phyloP scores from a whole-genome alignment of 2,797 vertebrate species.

The Neosilurus hyrtlii region DNA sequence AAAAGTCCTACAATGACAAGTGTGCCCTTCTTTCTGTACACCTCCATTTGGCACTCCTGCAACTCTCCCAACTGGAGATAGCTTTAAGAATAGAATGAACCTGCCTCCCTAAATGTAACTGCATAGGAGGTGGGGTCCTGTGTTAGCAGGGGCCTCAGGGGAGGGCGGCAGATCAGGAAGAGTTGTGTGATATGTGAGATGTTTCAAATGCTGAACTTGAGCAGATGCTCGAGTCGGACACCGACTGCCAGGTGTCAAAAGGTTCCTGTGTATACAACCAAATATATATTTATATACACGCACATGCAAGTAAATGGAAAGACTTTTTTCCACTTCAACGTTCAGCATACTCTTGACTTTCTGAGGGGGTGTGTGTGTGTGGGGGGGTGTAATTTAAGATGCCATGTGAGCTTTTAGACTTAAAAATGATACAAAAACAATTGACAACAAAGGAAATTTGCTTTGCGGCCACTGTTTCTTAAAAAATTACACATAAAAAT shows the following conservation, averaged over 20 bases:
- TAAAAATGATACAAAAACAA: background rate
- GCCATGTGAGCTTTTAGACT: background rate
- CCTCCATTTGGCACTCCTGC: conserved; percentile 58
- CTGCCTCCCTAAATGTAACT: conserved; percentile 73
- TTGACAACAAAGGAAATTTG: background rate
- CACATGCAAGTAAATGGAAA: conserved; percentile 45
- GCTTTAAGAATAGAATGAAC: conserved; percentile 69
- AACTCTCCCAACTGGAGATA: conserved; percentile 60
- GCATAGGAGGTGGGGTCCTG: conserved; percentile 54
- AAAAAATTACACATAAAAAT: background rate
- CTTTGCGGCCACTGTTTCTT: background rate
- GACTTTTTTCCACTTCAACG: conserved; percentile 39
- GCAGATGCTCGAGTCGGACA: conserved; percentile 49
- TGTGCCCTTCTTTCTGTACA: conserved; percentile 44
- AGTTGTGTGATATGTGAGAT: conserved; percentile 76
- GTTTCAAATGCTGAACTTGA: conserved; percentile 68
- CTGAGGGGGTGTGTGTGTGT: background rate
- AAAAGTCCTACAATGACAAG: conserved; percentile 38
- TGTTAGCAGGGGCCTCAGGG: conserved; percentile 71
- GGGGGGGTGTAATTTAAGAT: background rate
- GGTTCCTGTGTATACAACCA: conserved; percentile 37
- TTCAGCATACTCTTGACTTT: conserved; percentile 1
- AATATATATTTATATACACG: conserved; percentile 9
- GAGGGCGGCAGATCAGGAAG: conserved; percentile 63
- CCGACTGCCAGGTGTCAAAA: conserved; percentile 67